phyloP scores from a whole-genome alignment of 2,113 vertebrate species.

The Piliocolobus tephrosceles region DNA sequence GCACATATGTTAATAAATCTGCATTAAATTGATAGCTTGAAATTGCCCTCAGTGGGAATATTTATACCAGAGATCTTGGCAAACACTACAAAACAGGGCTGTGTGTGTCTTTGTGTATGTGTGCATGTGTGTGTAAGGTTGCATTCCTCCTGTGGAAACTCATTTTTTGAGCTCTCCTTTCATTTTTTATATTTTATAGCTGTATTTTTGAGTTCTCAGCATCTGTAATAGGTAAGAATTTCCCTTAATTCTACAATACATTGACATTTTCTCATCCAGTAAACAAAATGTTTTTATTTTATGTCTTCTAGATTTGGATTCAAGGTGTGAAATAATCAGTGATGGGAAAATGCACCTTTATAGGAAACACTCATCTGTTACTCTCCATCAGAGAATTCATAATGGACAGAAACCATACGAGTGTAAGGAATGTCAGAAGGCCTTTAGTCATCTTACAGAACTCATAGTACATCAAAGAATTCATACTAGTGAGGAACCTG shows the following conservation, averaged over 20 bases:
- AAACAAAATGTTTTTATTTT: not conserved
- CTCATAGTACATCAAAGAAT: not conserved
- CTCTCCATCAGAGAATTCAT: not conserved
- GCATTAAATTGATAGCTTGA: not conserved
- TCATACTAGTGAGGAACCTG: not conserved
- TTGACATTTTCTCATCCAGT: not conserved
- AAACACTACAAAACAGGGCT: not conserved
- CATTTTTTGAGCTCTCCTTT: not conserved
- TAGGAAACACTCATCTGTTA: slow-evolving; percentile 11
- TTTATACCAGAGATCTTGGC: not conserved
- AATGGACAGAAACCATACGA: not conserved
- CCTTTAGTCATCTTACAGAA: not conserved
- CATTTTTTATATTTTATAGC: not conserved
- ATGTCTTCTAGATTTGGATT: slow-evolving; percentile 26
- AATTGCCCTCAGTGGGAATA: not conserved
- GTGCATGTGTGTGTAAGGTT: not conserved
- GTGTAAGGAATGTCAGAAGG: not conserved
- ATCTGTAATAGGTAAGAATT: not conserved
- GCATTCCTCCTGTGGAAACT: not conserved
- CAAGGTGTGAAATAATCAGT: not conserved
- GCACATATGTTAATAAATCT: not conserved
- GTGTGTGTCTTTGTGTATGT: not conserved
- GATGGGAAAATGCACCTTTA: not conserved
- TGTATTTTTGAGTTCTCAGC: not conserved
- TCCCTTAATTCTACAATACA: not conserved